Conservation (phyloP, 2,797 vertebrate genomes). For the Rhabdophis nuchalis region DNA sequence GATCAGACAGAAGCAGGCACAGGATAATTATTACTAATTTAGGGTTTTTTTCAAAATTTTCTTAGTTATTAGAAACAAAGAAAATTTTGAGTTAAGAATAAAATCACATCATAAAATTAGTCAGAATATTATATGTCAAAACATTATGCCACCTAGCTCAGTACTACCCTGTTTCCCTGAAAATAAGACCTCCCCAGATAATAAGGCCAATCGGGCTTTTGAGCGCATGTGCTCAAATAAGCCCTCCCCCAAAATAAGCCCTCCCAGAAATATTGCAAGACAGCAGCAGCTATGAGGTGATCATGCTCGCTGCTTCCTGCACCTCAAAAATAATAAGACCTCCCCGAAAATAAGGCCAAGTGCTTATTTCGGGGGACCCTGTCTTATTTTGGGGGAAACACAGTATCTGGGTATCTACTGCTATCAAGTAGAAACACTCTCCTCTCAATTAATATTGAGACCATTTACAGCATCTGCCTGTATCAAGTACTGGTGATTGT, state of each 20-base stretch:
- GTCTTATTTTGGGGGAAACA: too few species aligned
- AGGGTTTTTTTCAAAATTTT: neutral
- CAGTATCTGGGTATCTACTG: neutral
- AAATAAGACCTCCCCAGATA: too few species aligned
- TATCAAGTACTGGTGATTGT: neutral
- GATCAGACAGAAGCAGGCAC: constrained; percentile 1
- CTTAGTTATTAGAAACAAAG: neutral
- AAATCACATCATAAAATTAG: neutral
- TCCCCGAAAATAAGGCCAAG: too few species aligned
- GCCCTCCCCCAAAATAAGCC: too few species aligned
- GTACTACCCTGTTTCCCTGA: neutral
- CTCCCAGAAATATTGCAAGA: too few species aligned
- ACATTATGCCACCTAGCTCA: neutral
- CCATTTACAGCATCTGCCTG: neutral
- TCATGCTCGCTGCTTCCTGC: too few species aligned
- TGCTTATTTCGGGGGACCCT: too few species aligned
- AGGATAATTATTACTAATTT: neutral
- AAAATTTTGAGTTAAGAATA: neutral
- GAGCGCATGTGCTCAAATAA: too few species aligned
- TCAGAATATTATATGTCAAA: neutral
- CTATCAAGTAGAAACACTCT: neutral
- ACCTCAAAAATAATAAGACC: too few species aligned
- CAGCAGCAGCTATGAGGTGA: too few species aligned
- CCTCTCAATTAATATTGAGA: neutral
- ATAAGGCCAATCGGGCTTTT: too few species aligned